Conservation (phyloP, 2,797 vertebrate genomes). For the Anolis apletophallus region DNA sequence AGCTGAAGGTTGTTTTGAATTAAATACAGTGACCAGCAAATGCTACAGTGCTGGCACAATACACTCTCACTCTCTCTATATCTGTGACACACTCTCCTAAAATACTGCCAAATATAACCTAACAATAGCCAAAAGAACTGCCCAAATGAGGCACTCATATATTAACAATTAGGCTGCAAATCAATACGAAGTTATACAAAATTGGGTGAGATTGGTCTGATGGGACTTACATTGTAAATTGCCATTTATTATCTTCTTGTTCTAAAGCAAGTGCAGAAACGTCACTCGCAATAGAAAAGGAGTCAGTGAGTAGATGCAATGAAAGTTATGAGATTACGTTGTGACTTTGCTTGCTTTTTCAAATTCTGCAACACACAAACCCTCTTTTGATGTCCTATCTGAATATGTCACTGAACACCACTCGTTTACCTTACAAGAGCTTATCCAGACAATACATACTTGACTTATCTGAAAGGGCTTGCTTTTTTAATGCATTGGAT, state of each 20-base stretch:
- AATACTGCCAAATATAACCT: background rate
- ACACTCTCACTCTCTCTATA: background rate
- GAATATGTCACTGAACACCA: no score
- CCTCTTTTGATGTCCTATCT: no score
- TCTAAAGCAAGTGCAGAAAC: background rate
- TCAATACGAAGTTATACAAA: background rate
- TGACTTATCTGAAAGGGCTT: no score
- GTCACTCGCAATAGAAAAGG: background rate
- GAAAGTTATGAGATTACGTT: background rate
- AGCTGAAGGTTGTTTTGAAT: conserved; percentile 8
- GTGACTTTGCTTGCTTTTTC: background rate
- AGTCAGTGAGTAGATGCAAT: background rate
- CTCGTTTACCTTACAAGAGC: no score
- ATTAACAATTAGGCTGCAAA: background rate
- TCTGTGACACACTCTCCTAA: background rate
- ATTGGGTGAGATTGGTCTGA: background rate
- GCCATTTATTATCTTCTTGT: background rate
- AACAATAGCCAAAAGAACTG: background rate
- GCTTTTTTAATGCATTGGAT: no score
- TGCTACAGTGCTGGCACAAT: background rate
- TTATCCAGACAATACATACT: no score
- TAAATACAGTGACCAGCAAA: background rate
- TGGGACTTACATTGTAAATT: background rate
- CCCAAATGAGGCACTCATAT: background rate
- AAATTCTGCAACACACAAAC: no score